Base-by-base conservation (phyloP, 2,888 invertebrate species). In the Agrotis exclamationis region DNA sequence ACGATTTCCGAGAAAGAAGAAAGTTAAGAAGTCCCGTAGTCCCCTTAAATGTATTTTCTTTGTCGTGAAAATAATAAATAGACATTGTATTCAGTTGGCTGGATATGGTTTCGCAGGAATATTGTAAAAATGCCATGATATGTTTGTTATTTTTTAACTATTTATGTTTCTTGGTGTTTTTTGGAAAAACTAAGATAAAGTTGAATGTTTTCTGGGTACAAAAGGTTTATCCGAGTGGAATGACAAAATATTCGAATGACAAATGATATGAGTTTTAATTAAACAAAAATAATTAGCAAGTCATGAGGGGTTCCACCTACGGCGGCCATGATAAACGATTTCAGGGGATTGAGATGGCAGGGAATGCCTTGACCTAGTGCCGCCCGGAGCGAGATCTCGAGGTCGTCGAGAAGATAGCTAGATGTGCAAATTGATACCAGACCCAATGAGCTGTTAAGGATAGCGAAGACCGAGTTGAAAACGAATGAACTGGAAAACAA, bases 331-430 rank as follows among this genome's bases (percentile, higher is more conserved):
- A 63, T 62, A 48, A 48, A 18, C n/a, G 22, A 60, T 47, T 50
- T 39, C 47, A 33, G 24, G 64, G 54, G 63, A 20, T 20, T 33
- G 54, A 56, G 60, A 44, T 64, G 54, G 47, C 16, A 50, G 58
- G 18, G 48, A 74, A 66, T 63, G n/a, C 79, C 79, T 79, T 79
- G 79, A 79, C 79, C 79, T 69, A 72, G 81, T 68, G 33, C 14
- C 62, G 20, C 64, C 28, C 39, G 45, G 57, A 54, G 47, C 58
- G 58, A 64, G 50, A 70, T 24, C 59, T 80, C 58, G 76, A 75
- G 80, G 63, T 65, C 80, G 16, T 47, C 39, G 51, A 51, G 22
- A 28, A 65, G 64, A 45, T 65, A 63, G 22, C 65, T 78, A 63
- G 70, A 47, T 65, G 47, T 22, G 60, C 53, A 59, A 33, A 69